Base-by-base conservation (phyloP, 2,113 vertebrate genomes). In the Festucalex cinctus region DNA sequence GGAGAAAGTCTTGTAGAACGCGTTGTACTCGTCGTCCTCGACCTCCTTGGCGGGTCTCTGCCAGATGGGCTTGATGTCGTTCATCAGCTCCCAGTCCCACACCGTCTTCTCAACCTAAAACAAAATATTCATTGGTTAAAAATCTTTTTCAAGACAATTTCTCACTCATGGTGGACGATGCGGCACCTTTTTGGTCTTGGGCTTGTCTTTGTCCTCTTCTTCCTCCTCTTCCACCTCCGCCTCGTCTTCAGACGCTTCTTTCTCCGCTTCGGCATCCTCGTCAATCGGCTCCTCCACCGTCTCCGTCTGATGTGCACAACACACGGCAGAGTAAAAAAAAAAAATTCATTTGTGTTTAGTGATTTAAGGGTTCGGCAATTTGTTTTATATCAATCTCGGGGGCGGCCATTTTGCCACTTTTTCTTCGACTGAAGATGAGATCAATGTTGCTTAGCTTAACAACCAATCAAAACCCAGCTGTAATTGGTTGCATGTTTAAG, bases 21-120 rank as follows among this genome's bases (percentile, higher is more conserved):
- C 97, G 70, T 90, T 97, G 85, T 99, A 99, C 77, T 99, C 97
- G 24, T 98, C 94, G 9, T 99, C 97, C 82, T 98, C 96, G 37
- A 99, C 95, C 84, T 99, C 97, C 80, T 95, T 99, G 8, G 95
- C 93, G 12, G 92, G 94, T 77, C 97, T 94, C 89, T 98, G 95
- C 97, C 97, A 99, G 88, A 99, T 98, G 6, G 97, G 97, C 87
- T 99, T 99, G 78, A 99, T 99, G 59, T 99, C 96, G 78, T 99
- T 99, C 97, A 99, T 98, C 60, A 99, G 94, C 72, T 98, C 97
- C 97, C 97, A 99, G 48, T 99, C 97, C 97, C 97, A 99, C 66
- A 99, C 95, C 2, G 97, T 99, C 90, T 99, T 99, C 82, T 98
- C 95, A 77, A 99, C 97, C 97, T 99, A 7, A 26, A 3, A 48